A percentile compares a stretch with the other conserved stretches of the same genome.
Evolutionary conservation across 1,140 invertebrate species (phyloP).

Genomic region (Microplitis mediator): DNA sequence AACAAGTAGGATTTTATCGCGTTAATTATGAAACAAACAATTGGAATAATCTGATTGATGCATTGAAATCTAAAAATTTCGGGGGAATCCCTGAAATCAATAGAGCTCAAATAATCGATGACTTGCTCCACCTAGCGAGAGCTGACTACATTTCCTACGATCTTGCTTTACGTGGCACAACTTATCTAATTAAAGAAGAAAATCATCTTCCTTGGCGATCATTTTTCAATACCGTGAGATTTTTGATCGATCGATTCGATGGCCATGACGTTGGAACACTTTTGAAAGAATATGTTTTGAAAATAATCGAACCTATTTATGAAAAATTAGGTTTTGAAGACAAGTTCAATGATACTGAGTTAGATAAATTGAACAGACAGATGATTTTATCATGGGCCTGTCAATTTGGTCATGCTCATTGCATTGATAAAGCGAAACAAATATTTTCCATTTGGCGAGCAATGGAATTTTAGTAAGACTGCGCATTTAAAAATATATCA

Average conservation of each 20-base stretch:
- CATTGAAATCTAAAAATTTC: slow-evolving; percentile 55
- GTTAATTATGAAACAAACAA: slow-evolving; percentile 67
- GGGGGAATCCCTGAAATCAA: slow-evolving; percentile 65
- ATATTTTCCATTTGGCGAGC: slow-evolving; percentile 60
- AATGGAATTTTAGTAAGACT: slow-evolving; percentile 47
- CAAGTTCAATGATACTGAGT: slow-evolving; percentile 50
- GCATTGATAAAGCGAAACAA: slow-evolving; percentile 52
- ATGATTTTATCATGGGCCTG: slow-evolving; percentile 62
- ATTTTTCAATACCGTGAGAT: slow-evolving; percentile 46
- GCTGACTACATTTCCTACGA: slow-evolving; percentile 49
- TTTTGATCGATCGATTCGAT: slow-evolving; percentile 34
- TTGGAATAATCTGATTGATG: slow-evolving; percentile 62
- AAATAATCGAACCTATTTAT: slow-evolving; percentile 45
- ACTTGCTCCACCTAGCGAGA: slow-evolving; percentile 60
- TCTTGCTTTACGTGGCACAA: slow-evolving; percentile 57
- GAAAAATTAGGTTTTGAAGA: slow-evolving; percentile 52
- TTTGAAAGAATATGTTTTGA: slow-evolving; percentile 26
- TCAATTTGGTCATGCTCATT: slow-evolving; percentile 58
- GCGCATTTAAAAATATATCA: neutral
- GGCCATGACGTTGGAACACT: neutral
- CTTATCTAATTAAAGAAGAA: slow-evolving; percentile 66
- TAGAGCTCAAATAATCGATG: slow-evolving; percentile 68
- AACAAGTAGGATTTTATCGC: slow-evolving; percentile 70
- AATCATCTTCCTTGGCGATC: slow-evolving; percentile 59
- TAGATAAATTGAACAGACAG: slow-evolving; percentile 59